These are phyloP conservation scores for Macropodus opercularis DNA, from an alignment of 2,797 vertebrate species.

Conservation along the genomic window DNA sequence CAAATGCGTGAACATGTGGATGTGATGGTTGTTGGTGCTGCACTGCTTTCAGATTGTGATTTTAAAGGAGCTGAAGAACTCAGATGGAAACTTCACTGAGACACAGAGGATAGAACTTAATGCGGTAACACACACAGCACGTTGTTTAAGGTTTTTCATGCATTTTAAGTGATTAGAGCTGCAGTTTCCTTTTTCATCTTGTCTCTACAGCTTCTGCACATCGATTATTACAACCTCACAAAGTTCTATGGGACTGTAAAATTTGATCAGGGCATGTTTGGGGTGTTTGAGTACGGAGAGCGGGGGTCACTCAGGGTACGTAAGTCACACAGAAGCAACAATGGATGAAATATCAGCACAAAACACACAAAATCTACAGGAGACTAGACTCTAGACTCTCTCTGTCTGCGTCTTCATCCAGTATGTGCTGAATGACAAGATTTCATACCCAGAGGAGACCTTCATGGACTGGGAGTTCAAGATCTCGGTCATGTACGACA, in stretches of 20 bases:
- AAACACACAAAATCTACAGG: no score
- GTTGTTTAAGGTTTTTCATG: neutral
- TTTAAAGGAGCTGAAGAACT: constrained; percentile 91
- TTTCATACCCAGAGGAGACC: constrained; percentile 94
- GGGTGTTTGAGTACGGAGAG: constrained; percentile 93
- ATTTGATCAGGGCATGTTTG: constrained; percentile 88
- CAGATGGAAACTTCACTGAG: constrained; percentile 89
- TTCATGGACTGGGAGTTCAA: constrained; percentile 99
- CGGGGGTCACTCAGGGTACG: constrained; percentile 92
- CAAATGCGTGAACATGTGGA: neutral
- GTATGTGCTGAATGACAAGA: constrained; percentile 93
- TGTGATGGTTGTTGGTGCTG: neutral
- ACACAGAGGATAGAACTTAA: constrained; percentile 93
- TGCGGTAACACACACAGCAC: constrained; percentile 76
- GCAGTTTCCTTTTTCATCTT: neutral
- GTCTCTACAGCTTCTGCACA: constrained; percentile 86
- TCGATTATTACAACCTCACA: constrained; percentile 97
- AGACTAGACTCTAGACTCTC: neutral
- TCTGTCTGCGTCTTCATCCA: constrained; percentile 52
- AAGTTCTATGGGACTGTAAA: constrained; percentile 98
- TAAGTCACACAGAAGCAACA: constrained; percentile 6
- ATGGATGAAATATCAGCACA: no score
- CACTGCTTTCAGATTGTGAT: constrained; percentile 86
- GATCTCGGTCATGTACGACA: constrained; percentile 96
- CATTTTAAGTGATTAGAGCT: no score